phyloP scores from a whole-genome alignment of 2,113 vertebrate genomes.

The Xerus inauris region DNA sequence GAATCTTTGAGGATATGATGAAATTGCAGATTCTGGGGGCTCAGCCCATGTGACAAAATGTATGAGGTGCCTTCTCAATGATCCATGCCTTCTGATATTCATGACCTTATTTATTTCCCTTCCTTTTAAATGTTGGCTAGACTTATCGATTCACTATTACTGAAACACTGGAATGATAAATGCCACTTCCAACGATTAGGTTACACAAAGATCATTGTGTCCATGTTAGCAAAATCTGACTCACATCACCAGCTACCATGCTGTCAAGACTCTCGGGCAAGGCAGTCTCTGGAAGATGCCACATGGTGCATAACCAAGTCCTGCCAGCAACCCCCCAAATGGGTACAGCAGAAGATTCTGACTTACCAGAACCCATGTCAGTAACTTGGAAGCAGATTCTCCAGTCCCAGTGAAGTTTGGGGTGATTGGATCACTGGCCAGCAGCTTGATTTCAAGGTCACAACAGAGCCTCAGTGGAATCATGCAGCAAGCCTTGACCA shows the following conservation, averaged over 20 bases:
- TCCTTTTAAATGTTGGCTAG: not conserved
- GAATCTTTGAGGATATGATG: not conserved
- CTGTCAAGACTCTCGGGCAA: not conserved
- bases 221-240: not conserved
- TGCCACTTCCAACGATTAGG: conserved; percentile 6
- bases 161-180: not conserved
- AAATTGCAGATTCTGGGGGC: not conserved
- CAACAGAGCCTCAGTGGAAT: not conserved
- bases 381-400: not conserved
- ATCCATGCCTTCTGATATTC: not conserved
- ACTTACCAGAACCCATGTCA: not conserved
- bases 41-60: not conserved
- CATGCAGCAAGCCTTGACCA: not conserved
- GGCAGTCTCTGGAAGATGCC: not conserved
- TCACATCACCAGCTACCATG: not conserved
- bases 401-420: not conserved
- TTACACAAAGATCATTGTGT: not conserved
- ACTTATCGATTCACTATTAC: not conserved
- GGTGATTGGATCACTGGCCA: not conserved
- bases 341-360: not conserved
- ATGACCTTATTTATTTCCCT: not conserved
- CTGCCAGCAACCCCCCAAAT: too few species aligned
- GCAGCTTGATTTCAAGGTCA: not conserved
- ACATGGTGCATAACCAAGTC: too few species aligned
- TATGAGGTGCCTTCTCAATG: accelerated